Conservation (phyloP, 2,888 invertebrate genomes). For the Lithophane socia region DNA sequence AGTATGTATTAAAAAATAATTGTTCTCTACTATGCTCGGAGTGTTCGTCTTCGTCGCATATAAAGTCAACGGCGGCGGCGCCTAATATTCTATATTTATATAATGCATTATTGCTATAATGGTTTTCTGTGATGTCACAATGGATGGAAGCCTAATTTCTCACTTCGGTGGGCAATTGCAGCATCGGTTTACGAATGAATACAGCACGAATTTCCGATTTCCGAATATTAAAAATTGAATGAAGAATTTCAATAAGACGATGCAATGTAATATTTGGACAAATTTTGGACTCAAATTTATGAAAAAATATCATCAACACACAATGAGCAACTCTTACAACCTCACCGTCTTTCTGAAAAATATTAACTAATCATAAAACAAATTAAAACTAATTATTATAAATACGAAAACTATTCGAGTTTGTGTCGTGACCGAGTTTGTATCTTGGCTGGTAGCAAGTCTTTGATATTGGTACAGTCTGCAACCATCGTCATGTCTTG, state of each 20-base stretch:
- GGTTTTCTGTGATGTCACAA: conserved; percentile 55
- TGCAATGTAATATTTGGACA: conserved; percentile 61
- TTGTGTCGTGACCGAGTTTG: conserved; percentile 73
- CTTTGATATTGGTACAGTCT: conserved; percentile 50
- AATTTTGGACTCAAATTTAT: conserved; percentile 62
- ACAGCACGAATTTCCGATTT: conserved; percentile 62
- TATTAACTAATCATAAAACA: conserved; percentile 67
- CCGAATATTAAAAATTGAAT: conserved; percentile 40
- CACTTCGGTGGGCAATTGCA: conserved; percentile 74
- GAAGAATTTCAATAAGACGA: conserved; percentile 44
- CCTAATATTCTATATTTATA: conserved; percentile 43
- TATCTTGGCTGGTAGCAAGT: conserved; percentile 50
- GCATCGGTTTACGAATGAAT: conserved; percentile 47
- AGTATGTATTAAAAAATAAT: conserved; percentile 57
- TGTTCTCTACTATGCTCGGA: conserved; percentile 50
- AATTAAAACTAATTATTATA: conserved; percentile 75
- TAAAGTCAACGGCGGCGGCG: conserved; percentile 31
- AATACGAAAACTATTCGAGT: conserved; percentile 83
- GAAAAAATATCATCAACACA: conserved; percentile 57
- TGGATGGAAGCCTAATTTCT: conserved; percentile 64
- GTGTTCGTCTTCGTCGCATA: conserved; percentile 39
- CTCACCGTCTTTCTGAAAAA: conserved; percentile 68
- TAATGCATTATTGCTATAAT: conserved; percentile 51
- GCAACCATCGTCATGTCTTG: conserved; percentile 52
- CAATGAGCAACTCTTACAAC: conserved; percentile 77